A percentile compares a stretch with the other conserved stretches of the same genome.
Evolutionary conservation across 2,888 invertebrate genomes (phyloP).

Genomic region (Monoplex corrugatus): DNA sequence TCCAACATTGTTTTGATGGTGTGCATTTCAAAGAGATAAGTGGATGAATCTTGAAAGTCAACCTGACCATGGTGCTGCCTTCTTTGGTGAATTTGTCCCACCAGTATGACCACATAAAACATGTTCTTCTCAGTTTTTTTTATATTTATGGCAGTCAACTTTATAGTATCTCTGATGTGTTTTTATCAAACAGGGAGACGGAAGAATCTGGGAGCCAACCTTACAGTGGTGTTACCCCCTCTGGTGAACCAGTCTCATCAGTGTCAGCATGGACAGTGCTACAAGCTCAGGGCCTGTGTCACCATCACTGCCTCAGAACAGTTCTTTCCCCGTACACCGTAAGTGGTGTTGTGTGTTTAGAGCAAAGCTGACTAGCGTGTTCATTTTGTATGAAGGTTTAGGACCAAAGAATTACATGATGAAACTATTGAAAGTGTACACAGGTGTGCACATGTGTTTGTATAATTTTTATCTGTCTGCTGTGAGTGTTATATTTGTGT

Average conservation of each 20-base stretch:
- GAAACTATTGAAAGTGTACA: too few species aligned
- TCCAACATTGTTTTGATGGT: too few species aligned
- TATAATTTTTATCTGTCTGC: too few species aligned
- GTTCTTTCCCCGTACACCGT: conserved; percentile 77
- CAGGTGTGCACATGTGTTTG: too few species aligned
- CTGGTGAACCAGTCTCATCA: conserved; percentile 75
- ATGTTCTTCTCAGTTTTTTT: too few species aligned
- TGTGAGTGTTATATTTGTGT: too few species aligned
- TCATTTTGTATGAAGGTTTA: too few species aligned
- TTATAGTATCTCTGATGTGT: too few species aligned
- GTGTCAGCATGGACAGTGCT: conserved; percentile 60
- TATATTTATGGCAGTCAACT: too few species aligned
- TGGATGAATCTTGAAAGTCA: conserved; percentile 62
- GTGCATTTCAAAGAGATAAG: background rate
- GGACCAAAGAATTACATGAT: too few species aligned
- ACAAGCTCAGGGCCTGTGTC: conserved; percentile 73
- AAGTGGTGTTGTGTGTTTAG: conserved; percentile 36
- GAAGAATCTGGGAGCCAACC: conserved; percentile 66
- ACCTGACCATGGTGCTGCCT: conserved; percentile 74
- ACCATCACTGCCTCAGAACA: conserved; percentile 72
- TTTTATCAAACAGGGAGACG: conserved; percentile 9
- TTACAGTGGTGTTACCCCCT: conserved; percentile 73
- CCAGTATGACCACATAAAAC: conserved; percentile 63
- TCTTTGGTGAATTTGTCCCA: conserved; percentile 71
- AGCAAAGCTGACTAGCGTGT: too few species aligned